A percentile compares a stretch with the other conserved stretches of the same genome.
phyloP scores from a whole-genome alignment of 2,797 vertebrate genomes.

The Platyrinchus mystaceus region DNA sequence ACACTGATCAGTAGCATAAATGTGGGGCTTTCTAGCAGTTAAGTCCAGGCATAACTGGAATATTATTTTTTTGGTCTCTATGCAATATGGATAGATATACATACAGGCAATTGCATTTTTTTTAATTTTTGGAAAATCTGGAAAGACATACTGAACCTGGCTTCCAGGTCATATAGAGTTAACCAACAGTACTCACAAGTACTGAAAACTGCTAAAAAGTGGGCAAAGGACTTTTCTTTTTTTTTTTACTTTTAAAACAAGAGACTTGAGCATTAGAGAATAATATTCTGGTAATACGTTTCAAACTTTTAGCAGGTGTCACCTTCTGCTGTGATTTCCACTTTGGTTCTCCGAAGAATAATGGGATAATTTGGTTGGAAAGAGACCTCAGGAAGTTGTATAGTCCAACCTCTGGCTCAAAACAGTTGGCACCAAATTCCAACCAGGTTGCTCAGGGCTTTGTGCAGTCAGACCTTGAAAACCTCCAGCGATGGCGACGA shows the following conservation, averaged over 20 bases:
- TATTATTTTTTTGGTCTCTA: neutral
- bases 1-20: neutral
- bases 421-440: neutral
- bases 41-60: neutral
- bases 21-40: neutral
- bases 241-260: neutral
- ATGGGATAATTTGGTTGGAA: neutral
- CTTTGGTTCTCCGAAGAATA: neutral
- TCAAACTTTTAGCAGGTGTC: neutral
- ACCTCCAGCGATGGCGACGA: neutral
- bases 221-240: neutral
- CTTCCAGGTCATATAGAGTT: neutral
- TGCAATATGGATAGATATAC: neutral
- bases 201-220: neutral
- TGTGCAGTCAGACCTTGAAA: neutral
- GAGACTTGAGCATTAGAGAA: neutral
- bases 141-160: neutral
- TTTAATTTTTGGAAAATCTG: neutral
- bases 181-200: neutral
- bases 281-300: neutral
- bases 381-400: neutral
- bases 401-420: neutral
- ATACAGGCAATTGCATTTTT: too few relatives aligned
- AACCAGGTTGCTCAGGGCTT: neutral
- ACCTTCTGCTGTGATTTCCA: neutral